Evolutionary conservation across 2,113 vertebrate species (phyloP).

Genomic region (Phycodurus eques): DNA sequence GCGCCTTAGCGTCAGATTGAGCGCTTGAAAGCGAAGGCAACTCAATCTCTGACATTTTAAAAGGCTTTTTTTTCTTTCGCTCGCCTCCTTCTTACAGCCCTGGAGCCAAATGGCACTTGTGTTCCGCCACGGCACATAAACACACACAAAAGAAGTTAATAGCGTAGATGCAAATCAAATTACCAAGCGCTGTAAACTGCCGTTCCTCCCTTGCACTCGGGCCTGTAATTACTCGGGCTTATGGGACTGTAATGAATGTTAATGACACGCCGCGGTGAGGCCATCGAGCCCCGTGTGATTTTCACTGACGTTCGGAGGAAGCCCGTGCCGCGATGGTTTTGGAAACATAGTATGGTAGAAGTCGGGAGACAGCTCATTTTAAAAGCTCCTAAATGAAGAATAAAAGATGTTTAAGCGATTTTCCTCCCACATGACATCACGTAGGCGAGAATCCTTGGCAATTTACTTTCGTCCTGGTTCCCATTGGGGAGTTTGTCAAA

Average conservation of each 20-base stretch:
- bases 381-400: background rate
- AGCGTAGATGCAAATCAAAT: constrained; percentile 85
- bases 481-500: background rate
- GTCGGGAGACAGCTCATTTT: background rate
- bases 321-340: background rate
- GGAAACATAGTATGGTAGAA: background rate
- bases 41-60: constrained; percentile 70
- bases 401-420: background rate
- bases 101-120: constrained; percentile 77
- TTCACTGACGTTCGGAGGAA: constrained; percentile 64
- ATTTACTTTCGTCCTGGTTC: background rate
- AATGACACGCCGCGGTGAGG: constrained; percentile 73
- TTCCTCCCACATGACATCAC: background rate
- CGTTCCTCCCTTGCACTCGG: constrained; percentile 75
- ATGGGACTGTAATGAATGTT: constrained; percentile 79
- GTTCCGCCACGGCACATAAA: constrained; percentile 83
- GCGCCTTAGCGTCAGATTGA: constrained; percentile 56
- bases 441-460: background rate
- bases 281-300: constrained; percentile 61
- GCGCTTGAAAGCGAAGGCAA: constrained; percentile 66
- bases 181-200: constrained; percentile 79
- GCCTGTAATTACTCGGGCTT: constrained; percentile 80
- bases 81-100: constrained; percentile 63
- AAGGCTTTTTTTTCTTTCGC: constrained; percentile 49
- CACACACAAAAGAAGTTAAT: constrained; percentile 83